Conservation (phyloP, 2,797 vertebrate species). For the Acrossocheilus wenchowensis region DNA sequence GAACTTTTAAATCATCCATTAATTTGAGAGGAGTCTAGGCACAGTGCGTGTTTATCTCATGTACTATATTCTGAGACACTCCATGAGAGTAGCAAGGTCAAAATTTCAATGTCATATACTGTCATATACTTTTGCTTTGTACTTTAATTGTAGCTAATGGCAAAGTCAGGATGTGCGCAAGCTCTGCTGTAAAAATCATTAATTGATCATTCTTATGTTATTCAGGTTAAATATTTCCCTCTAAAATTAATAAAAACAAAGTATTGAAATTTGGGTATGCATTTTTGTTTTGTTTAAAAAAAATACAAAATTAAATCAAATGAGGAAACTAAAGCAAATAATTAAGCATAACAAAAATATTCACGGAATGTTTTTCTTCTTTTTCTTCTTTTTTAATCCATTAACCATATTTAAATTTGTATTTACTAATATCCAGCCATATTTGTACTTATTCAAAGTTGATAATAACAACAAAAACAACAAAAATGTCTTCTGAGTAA, state of each 20-base stretch:
- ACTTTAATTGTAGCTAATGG: constrained; percentile 56
- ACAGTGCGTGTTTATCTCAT: background rate
- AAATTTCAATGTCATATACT: constrained; percentile 46
- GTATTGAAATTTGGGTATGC: background rate
- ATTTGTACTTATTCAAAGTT: background rate
- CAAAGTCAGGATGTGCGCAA: constrained; percentile 43
- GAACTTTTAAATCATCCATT: background rate
- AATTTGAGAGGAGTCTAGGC: background rate
- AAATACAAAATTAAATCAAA: background rate
- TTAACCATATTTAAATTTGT: background rate
- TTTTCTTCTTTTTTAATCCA: background rate
- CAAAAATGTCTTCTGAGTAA: background rate
- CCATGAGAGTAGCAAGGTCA: constrained; percentile 17
- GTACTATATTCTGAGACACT: constrained; percentile 3
- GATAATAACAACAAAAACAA: background rate
- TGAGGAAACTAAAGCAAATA: background rate
- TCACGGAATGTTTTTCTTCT: background rate
- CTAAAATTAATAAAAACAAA: no score
- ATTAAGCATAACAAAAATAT: background rate
- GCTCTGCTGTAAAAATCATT: constrained; percentile 20
- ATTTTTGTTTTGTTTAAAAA: background rate
- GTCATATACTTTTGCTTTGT: constrained; percentile 43
- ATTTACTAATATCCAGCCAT: background rate
- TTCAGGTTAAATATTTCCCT: background rate
- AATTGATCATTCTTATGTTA: constrained; percentile 17